Evolutionary conservation across 2,113 vertebrate genomes (phyloP).

Genomic region (Rhinolophus sinicus): DNA sequence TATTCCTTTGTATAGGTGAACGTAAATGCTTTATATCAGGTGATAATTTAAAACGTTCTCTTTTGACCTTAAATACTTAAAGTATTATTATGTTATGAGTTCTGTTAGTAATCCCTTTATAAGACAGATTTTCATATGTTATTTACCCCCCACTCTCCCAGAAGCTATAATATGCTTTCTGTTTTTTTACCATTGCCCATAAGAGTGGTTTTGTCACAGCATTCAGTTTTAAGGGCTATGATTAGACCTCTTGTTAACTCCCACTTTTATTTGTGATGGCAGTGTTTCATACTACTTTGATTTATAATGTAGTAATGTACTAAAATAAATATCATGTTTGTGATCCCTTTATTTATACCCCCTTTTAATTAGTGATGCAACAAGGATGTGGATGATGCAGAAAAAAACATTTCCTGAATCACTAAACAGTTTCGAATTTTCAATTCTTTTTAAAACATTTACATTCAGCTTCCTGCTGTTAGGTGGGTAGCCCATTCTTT

Average conservation of each 20-base stretch:
- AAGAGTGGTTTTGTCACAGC: not conserved
- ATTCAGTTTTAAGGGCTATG: constrained; percentile 35
- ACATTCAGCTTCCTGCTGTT: not conserved
- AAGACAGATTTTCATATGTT: not conserved
- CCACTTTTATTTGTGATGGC: not conserved
- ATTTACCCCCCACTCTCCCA: not conserved
- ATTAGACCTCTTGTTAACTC: constrained; percentile 27
- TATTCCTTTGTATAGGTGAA: constrained; percentile 38
- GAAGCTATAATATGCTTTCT: not conserved
- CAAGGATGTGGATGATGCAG: not conserved
- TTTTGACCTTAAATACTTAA: constrained; percentile 49
- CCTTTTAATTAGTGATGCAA: constrained; percentile 27
- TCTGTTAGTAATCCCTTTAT: constrained; percentile 25
- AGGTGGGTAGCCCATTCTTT: not conserved
- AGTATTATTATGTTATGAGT: not conserved
- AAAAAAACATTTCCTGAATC: not conserved
- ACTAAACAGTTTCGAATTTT: constrained; percentile 18
- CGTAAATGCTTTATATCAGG: constrained; percentile 53
- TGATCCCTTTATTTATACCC: not conserved
- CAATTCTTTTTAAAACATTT: not conserved
- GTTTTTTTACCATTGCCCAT: not conserved
- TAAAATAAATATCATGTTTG: not conserved
- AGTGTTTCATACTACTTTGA: constrained; percentile 32
- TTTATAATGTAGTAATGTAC: not conserved
- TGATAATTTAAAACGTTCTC: not conserved